Evolutionary conservation across 1,140 invertebrate genomes (phyloP), one percentile per base, ranked within the genome.

Genomic region (Drosophila ambigua): DNA sequence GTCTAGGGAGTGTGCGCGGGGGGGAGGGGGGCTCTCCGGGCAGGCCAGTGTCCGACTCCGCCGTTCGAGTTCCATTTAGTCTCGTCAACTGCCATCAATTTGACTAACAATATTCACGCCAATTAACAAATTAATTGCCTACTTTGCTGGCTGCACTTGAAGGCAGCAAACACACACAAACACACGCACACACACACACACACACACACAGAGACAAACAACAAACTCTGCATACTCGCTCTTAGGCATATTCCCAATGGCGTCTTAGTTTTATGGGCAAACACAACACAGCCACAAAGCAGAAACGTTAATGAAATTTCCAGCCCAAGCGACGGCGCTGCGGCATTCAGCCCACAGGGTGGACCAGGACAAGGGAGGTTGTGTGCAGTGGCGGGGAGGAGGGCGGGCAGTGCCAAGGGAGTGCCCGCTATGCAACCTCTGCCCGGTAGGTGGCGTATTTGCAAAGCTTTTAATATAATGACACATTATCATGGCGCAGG

Each of bases 381-480:
- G 7, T 9, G 24, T 26, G 28, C 6, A 16, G 43, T 28, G 35
- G 49, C 13, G 5, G 59, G 2, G 23, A 24, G 5, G 35, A 11
- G 0, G 7, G 7, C 20, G 1, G 49, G 20, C 11, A 44, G 39
- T 6, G 71, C 49, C 44, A 52, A 67, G 61, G 58, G 79, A 71
- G 60, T 71, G 69, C 39, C 41, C 41, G 44, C 23, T 54, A 53
- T 52, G 59, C 48, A 57, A 43, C 62, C 57, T 44, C 44, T 64
- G 77, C 48, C 48, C 73, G 74, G 54, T 71, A 75, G 73, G 59
- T 72, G 80, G 77, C 74, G 57, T 88, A 77, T 83, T 88, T 88
- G 72, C 83, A 73, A 77, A 74, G 84, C 83, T 88, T 83, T 88
- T 83, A 88, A 83, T 88, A 72, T 88, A 88, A 88, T 88, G 83